Evolutionary conservation across 2,113 vertebrate genomes (phyloP).

Genomic region (Dipodomys ordii): DNA sequence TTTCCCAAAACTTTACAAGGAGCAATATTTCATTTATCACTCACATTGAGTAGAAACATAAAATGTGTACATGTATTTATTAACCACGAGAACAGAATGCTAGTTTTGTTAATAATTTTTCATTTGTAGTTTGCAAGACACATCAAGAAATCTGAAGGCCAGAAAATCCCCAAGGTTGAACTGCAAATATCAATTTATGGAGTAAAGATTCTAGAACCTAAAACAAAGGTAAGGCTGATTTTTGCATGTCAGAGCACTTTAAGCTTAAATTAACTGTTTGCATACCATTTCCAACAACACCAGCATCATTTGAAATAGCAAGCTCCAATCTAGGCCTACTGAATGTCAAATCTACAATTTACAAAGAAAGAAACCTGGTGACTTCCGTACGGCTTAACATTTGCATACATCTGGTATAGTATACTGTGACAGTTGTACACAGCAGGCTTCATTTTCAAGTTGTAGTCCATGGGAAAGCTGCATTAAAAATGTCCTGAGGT

Average conservation of each 20-base stretch:
- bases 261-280: neutral
- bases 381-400: neutral
- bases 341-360: neutral
- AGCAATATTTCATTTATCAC: neutral
- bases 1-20: slow-evolving; percentile 1
- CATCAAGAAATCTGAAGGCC: slow-evolving; percentile 99
- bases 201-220: slow-evolving; percentile 97
- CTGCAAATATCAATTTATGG: slow-evolving; percentile 99
- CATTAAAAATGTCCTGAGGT: neutral
- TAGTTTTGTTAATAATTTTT: slow-evolving; percentile 50
- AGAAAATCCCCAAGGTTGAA: slow-evolving; percentile 97
- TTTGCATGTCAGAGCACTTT: neutral
- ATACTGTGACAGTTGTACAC: neutral
- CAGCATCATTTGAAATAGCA: neutral
- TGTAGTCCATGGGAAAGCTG: neutral
- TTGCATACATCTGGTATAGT: neutral
- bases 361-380: neutral
- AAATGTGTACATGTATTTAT: neutral
- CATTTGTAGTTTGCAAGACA: slow-evolving; percentile 96
- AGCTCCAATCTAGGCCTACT: neutral
- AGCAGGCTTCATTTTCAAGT: neutral
- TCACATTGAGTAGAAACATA: neutral
- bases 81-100: neutral
- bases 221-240: slow-evolving; percentile 93
- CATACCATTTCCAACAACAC: no score